These are phyloP conservation scores for Pachliopta kotzebuea DNA, from an alignment of 2,888 invertebrate species.

Conservation along the genomic window DNA sequence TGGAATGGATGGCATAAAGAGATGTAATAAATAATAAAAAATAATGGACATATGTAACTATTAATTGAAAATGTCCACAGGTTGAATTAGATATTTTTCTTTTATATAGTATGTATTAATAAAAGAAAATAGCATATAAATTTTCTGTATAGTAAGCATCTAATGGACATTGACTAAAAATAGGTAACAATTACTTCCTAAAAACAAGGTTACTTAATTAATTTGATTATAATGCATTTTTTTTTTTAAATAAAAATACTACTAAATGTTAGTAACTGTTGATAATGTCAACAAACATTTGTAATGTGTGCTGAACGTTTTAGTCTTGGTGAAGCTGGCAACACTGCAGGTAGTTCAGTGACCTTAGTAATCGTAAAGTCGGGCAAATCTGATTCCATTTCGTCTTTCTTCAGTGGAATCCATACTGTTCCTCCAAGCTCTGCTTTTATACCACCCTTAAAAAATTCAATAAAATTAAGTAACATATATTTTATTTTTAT, in stretches of 20 bases:
- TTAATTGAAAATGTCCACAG: too few species aligned
- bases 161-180: slow-evolving; percentile 1
- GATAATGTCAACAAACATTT: slow-evolving; percentile 42
- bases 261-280: slow-evolving; percentile 9
- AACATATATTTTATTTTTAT: background rate
- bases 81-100: background rate
- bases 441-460: slow-evolving; percentile 87
- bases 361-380: slow-evolving; percentile 84
- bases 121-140: background rate
- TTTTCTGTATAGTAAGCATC: background rate
- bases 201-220: background rate
- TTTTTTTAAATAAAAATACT: background rate
- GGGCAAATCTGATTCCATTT: slow-evolving; percentile 76
- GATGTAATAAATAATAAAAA: background rate
- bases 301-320: slow-evolving; percentile 48
- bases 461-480: slow-evolving; percentile 16
- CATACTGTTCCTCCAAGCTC: slow-evolving; percentile 89
- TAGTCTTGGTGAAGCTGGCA: slow-evolving; percentile 77
- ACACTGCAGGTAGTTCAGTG: slow-evolving; percentile 81
- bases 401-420: slow-evolving; percentile 83
- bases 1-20: slow-evolving; percentile 19
- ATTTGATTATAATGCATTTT: background rate
- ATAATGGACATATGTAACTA: background rate
- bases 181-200: background rate
- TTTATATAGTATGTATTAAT: background rate